A percentile compares a stretch with the other conserved stretches of the same genome.
Conservation (phyloP, 92 coral and sea anemone species). For the Siderastrea siderea region DNA sequence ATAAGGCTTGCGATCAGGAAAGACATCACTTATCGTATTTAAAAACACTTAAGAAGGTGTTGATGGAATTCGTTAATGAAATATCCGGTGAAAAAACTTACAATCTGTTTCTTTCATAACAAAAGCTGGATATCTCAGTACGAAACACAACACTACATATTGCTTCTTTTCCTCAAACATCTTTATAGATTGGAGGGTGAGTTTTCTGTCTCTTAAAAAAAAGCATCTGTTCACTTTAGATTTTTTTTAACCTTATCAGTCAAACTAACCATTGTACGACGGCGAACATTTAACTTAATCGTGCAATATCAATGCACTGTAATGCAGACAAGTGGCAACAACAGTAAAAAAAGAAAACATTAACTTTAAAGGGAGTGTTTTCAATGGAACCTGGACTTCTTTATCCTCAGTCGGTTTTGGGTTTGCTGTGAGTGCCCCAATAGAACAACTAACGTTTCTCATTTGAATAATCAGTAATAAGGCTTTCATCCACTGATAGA, state of each 20-base stretch:
- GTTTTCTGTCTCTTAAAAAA: neutral
- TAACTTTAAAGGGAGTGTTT: too few species aligned
- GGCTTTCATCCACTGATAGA: too few species aligned
- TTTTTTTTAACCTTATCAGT: neutral
- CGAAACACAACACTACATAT: neutral
- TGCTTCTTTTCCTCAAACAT: neutral
- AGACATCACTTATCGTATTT: conserved; percentile 11
- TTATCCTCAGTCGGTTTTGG: too few species aligned
- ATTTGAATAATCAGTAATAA: too few species aligned
- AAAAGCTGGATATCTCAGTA: neutral
- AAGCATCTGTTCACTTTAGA: neutral
- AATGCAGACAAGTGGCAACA: neutral
- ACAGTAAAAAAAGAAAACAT: too few species aligned
- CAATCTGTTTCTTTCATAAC: neutral
- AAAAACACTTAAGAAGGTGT: conserved; percentile 18
- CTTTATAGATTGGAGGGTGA: neutral
- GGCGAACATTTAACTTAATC: too few species aligned
- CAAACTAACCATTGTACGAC: too few species aligned
- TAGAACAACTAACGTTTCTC: too few species aligned
- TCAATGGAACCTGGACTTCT: too few species aligned
- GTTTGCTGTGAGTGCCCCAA: too few species aligned
- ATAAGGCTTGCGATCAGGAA: neutral
- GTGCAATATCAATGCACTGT: neutral
- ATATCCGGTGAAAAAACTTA: neutral
- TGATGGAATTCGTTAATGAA: conserved; percentile 16